phyloP scores from a whole-genome alignment of 2,797 vertebrate species.

The Sebastiscus albofasciatus region DNA sequence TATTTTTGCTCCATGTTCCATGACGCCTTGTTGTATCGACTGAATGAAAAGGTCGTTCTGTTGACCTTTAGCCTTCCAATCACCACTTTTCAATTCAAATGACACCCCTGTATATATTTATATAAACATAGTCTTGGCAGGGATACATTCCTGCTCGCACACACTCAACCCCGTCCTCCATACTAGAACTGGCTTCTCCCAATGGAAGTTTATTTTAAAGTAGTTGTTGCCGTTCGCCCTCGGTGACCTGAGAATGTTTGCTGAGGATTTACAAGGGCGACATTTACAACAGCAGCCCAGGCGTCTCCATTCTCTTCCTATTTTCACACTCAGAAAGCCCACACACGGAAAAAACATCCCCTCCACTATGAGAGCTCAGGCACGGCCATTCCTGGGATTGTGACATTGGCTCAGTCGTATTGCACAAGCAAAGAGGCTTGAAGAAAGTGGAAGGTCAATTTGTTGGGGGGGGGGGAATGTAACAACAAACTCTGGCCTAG shows the following conservation, averaged over 20 bases:
- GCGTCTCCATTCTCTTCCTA: conserved; percentile 61
- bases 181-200: conserved; percentile 46
- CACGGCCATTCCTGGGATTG: conserved; percentile 23
- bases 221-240: conserved; percentile 73
- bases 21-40: not conserved
- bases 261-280: conserved; percentile 78
- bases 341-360: conserved; percentile 54
- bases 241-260: conserved; percentile 75
- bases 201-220: conserved; percentile 73
- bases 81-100: conserved; percentile 2
- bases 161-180: conserved; percentile 4
- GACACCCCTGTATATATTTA: conserved; percentile 15
- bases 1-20: not conserved
- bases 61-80: not conserved
- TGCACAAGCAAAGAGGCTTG: conserved; percentile 36
- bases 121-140: conserved; percentile 34
- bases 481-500: not conserved
- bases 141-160: conserved; percentile 29
- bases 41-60: conserved; percentile 14
- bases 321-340: conserved; percentile 61
- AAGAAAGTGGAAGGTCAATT: conserved; percentile 14
- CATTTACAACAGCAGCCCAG: conserved; percentile 74
- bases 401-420: conserved; percentile 37
- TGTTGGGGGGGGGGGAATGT: not conserved
- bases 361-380: conserved; percentile 20